A percentile compares a stretch with the other conserved stretches of the same genome.
Evolutionary conservation across 2,888 invertebrate genomes (phyloP).

Genomic region (Hirtodrosophila trivittata): DNA sequence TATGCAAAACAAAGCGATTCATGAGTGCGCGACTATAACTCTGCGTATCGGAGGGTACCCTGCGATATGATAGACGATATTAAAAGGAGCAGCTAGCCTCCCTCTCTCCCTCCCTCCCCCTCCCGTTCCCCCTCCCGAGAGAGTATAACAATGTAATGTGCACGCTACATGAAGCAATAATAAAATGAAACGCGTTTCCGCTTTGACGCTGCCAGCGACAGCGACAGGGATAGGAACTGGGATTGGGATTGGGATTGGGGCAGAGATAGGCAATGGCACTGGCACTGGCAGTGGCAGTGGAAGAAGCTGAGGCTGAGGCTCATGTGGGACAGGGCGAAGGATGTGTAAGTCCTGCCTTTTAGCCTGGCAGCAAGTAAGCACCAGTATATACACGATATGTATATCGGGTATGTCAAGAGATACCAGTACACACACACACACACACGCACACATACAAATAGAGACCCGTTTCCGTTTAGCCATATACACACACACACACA

Average conservation of each 20-base stretch:
- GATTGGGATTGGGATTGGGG: neutral
- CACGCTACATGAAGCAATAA: slow-evolving; percentile 76
- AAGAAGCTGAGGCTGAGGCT: neutral
- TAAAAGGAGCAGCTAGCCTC: too few relatives aligned
- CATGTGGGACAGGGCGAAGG: slow-evolving; percentile 19
- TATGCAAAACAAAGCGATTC: slow-evolving; percentile 64
- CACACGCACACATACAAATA: slow-evolving; percentile 15
- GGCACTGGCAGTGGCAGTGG: neutral
- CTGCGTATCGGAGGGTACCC: neutral
- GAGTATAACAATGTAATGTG: slow-evolving; percentile 71
- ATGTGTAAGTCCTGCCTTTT: slow-evolving; percentile 56
- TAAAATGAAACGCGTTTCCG: slow-evolving; percentile 78
- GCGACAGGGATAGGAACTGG: slow-evolving; percentile 1
- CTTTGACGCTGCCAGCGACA: slow-evolving; percentile 57
- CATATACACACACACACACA: slow-evolving; percentile 27
- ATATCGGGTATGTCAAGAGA: slow-evolving; percentile 41
- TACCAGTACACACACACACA: slow-evolving; percentile 33
- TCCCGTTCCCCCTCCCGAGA: too few relatives aligned
- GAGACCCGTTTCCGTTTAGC: slow-evolving; percentile 68
- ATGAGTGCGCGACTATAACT: slow-evolving; percentile 34
- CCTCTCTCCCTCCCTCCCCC: too few relatives aligned
- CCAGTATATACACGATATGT: slow-evolving; percentile 41
- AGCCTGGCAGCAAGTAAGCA: slow-evolving; percentile 49
- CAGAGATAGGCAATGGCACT: neutral
- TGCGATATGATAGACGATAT: slow-evolving; percentile 6